Percentiles rank a stretch among this genome's conserved stretches.
Conservation (phyloP, 92 coral and sea anemone species). For the Porites cylindrica region DNA sequence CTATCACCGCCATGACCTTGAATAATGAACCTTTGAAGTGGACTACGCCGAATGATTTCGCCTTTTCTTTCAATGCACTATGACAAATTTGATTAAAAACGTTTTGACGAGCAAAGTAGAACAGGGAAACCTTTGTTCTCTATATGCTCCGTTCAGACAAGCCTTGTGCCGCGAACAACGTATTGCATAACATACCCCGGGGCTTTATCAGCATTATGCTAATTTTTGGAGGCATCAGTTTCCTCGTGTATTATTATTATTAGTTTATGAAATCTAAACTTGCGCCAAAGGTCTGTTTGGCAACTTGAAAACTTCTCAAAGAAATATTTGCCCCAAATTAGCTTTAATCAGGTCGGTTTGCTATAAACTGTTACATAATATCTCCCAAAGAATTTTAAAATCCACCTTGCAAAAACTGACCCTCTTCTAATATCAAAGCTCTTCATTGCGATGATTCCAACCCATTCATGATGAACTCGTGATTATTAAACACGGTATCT, state of each 20-base stretch:
- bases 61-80: not conserved
- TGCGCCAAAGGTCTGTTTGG: no score
- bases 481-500: not conserved
- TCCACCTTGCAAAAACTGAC: not conserved
- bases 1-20: not conserved
- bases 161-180: not conserved
- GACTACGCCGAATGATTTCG: not conserved
- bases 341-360: not conserved
- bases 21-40: not conserved
- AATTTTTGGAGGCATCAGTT: not conserved
- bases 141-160: not conserved
- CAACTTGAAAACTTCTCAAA: no score
- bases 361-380: not conserved
- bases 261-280: no score
- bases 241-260: no score
- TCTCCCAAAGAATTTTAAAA: no score
- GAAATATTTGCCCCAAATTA: no score
- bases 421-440: no score
- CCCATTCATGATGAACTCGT: not conserved
- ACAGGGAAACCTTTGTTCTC: constrained; percentile 19
- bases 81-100: constrained; percentile 28
- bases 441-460: not conserved
- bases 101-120: not conserved
- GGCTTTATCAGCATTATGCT: not conserved
- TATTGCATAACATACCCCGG: not conserved